Evolutionary conservation across 1,140 invertebrate species (phyloP).

Genomic region (Dendrolimus punctatus): DNA sequence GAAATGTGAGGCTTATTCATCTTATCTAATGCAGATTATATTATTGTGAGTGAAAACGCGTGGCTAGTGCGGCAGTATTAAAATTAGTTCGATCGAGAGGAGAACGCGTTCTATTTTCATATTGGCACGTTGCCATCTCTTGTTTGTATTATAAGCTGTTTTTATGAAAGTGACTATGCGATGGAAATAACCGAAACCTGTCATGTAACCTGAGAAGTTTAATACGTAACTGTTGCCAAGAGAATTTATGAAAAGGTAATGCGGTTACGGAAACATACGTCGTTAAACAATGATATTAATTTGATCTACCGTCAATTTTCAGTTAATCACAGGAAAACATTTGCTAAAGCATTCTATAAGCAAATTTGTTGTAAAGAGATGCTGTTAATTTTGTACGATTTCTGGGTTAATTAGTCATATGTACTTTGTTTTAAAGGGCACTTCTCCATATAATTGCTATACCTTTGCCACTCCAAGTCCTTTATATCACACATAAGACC

Average conservation of each 20-base stretch:
- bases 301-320: no score
- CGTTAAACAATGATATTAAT: background rate
- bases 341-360: slow-evolving; percentile 48
- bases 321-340: slow-evolving; percentile 8
- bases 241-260: background rate
- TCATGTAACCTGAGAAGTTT: slow-evolving; percentile 59
- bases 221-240: slow-evolving; percentile 26
- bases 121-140: slow-evolving; percentile 63
- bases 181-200: slow-evolving; percentile 68
- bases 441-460: slow-evolving; percentile 30
- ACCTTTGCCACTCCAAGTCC: slow-evolving; percentile 78
- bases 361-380: slow-evolving; percentile 28
- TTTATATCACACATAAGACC: slow-evolving; percentile 79
- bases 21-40: slow-evolving; percentile 24
- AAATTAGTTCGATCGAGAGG: slow-evolving; percentile 64
- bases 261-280: background rate
- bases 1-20: background rate
- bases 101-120: slow-evolving; percentile 62
- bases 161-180: slow-evolving; percentile 69
- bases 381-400: background rate
- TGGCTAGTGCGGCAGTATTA: slow-evolving; percentile 53
- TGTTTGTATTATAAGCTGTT: slow-evolving; percentile 71
- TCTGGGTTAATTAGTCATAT: slow-evolving; percentile 21
- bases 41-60: slow-evolving; percentile 41
- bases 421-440: slow-evolving; percentile 25